phyloP scores from a whole-genome alignment of 2,113 vertebrate species.

The Zosterops hypoxanthus region DNA sequence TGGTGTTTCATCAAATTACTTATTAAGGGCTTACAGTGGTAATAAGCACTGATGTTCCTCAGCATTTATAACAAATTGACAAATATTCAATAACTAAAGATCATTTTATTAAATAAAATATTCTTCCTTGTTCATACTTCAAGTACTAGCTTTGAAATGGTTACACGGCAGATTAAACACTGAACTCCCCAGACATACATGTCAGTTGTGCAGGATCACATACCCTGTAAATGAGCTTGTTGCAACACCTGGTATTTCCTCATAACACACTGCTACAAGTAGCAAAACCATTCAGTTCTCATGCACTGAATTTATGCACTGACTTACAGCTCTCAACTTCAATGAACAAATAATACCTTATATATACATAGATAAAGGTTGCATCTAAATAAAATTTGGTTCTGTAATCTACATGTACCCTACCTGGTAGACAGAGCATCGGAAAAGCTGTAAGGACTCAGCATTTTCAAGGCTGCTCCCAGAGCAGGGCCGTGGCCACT shows the following conservation, averaged over 20 bases:
- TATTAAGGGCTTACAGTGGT: neutral
- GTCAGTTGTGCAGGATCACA: rapidly evolving
- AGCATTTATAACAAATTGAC: neutral
- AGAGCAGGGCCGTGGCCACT: neutral
- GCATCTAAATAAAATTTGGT: neutral
- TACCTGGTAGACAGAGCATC: neutral
- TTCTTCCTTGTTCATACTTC: neutral
- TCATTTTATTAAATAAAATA: neutral
- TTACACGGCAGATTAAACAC: neutral
- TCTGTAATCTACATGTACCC: neutral
- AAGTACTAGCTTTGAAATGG: neutral
- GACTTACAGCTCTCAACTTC: neutral
- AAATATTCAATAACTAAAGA: neutral
- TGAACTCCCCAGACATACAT: neutral
- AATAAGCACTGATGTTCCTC: neutral
- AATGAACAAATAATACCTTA: neutral
- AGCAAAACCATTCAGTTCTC: neutral
- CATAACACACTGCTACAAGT: neutral
- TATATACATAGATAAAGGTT: neutral
- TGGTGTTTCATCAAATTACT: neutral
- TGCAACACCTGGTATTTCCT: neutral
- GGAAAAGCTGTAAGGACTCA: neutral
- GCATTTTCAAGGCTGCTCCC: neutral
- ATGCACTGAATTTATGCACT: neutral
- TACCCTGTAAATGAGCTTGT: neutral